Evolutionary conservation across 2,797 vertebrate genomes (phyloP).

Genomic region (Eulemur rubriventer): DNA sequence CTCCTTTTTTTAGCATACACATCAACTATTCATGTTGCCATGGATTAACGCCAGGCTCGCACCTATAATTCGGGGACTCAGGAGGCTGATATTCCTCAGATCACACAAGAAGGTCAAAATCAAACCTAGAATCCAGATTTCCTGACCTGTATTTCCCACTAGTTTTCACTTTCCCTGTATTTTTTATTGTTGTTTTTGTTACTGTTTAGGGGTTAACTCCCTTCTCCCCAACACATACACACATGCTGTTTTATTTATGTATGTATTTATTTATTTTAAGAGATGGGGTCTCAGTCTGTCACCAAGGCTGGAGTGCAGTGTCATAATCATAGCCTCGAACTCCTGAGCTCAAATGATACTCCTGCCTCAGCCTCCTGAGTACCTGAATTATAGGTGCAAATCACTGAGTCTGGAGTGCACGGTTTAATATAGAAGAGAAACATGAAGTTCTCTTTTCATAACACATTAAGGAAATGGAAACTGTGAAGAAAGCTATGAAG

Average conservation of each 20-base stretch:
- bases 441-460: slow-evolving; percentile 1
- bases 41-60: background rate
- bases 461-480: slow-evolving; percentile 46
- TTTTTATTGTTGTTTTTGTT: background rate
- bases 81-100: background rate
- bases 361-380: background rate
- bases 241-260: background rate
- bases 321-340: background rate
- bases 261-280: background rate
- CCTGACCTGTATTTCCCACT: background rate
- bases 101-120: background rate
- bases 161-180: background rate
- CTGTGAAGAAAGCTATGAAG: slow-evolving; percentile 30
- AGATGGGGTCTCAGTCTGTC: background rate
- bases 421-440: slow-evolving; percentile 8
- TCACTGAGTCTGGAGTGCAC: background rate
- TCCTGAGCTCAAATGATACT: background rate
- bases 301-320: background rate
- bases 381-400: background rate
- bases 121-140: slow-evolving; percentile 12
- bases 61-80: no score
- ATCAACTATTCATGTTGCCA: no score
- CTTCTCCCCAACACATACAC: no score
- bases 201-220: background rate
- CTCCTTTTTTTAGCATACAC: background rate